Conservation (phyloP, 1,140 invertebrate genomes). For the Macrotrachela quadricornifera region DNA sequence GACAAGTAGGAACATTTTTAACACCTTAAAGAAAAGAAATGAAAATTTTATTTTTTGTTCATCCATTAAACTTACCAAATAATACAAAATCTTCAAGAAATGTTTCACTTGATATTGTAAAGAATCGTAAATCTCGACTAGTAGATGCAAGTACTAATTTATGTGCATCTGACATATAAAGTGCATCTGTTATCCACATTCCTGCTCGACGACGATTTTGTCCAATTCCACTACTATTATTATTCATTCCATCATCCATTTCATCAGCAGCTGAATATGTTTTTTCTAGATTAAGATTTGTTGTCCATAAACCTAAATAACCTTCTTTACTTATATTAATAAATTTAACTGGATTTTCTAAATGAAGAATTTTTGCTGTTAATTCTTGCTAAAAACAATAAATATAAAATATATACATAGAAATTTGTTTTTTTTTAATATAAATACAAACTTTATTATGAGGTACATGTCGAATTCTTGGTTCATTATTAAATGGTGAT, state of each 20-base stretch:
- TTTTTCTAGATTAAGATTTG: constrained; percentile 18
- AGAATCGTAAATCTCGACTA: constrained; percentile 26
- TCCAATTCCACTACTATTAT: no score
- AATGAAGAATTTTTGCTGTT: neutral
- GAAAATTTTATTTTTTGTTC: no score
- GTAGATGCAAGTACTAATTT: constrained; percentile 23
- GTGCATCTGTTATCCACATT: constrained; percentile 28
- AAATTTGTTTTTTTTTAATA: neutral
- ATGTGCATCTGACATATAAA: constrained; percentile 24
- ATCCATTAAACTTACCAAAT: constrained; percentile 13
- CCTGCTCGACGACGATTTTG: neutral
- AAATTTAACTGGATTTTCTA: constrained; percentile 1
- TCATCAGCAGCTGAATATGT: constrained; percentile 9
- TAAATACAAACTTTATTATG: constrained; percentile 22
- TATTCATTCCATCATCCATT: no score
- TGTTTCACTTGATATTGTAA: constrained; percentile 20
- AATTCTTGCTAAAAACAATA: constrained; percentile 1
- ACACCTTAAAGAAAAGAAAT: no score
- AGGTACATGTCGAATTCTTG: constrained; percentile 24
- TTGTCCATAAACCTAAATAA: constrained; percentile 21
- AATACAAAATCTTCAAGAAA: constrained; percentile 27
- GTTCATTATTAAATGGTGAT: constrained; percentile 24
- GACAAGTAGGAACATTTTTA: neutral
- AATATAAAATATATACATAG: neutral
- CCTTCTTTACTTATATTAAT: constrained; percentile 18